A percentile compares a stretch with the other conserved stretches of the same genome.
These are phyloP conservation scores for Tethea ocularis DNA, from an alignment of 2,888 invertebrate genomes.

Conservation along the genomic window DNA sequence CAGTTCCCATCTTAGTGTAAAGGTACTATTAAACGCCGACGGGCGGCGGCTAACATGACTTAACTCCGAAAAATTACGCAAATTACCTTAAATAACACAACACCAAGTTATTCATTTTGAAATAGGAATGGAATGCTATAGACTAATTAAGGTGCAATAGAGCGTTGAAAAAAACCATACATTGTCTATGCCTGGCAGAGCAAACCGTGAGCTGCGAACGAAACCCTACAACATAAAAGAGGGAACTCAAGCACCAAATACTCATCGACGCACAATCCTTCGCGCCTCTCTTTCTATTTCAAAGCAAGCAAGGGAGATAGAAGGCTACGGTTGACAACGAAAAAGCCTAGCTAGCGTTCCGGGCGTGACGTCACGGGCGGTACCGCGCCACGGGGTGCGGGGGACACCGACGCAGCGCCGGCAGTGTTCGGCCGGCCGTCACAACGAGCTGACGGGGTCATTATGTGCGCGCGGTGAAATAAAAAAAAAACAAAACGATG, in stretches of 20 bases:
- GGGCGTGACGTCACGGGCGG: constrained; percentile 72
- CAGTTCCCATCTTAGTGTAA: not conserved
- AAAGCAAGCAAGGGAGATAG: constrained; percentile 34
- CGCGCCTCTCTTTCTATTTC: constrained; percentile 33
- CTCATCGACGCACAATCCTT: constrained; percentile 37
- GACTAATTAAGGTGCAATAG: constrained; percentile 17
- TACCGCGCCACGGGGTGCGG: constrained; percentile 41
- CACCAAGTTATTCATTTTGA: not conserved
- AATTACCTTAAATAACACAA: not conserved
- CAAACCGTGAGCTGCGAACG: constrained; percentile 17
- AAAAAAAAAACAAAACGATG: constrained; percentile 80
- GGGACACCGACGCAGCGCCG: constrained; percentile 43
- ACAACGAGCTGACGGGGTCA: constrained; percentile 60
- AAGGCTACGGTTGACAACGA: constrained; percentile 33
- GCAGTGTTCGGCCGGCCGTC: constrained; percentile 74
- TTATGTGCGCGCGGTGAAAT: constrained; percentile 72
- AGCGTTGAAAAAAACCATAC: constrained; percentile 26
- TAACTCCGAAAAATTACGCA: not conserved
- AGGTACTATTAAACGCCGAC: not conserved
- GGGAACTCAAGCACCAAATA: constrained; percentile 42
- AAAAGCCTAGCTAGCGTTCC: constrained; percentile 54
- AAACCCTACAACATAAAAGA: constrained; percentile 44
- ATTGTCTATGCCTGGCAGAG: constrained; percentile 25
- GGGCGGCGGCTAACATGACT: not conserved
- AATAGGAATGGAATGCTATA: not conserved